phyloP scores from a whole-genome alignment of 2,888 invertebrate genomes.

The Cryptocephalus moraei region DNA sequence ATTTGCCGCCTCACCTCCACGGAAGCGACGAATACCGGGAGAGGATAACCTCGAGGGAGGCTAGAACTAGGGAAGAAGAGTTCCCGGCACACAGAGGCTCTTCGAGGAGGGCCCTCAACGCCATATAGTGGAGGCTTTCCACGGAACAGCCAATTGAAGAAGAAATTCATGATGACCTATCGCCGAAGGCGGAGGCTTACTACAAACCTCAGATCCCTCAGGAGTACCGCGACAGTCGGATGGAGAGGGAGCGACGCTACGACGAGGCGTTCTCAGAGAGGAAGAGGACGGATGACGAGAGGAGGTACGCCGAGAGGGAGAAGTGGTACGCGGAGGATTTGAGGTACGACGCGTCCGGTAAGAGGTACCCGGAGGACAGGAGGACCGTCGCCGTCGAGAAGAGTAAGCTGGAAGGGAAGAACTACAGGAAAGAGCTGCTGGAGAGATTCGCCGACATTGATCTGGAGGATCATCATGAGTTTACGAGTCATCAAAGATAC shows the following conservation, averaged over 20 bases:
- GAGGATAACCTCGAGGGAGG: conserved; percentile 27
- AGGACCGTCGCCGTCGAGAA: conserved; percentile 15
- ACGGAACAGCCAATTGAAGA: conserved; percentile 41
- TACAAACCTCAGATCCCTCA: conserved; percentile 36
- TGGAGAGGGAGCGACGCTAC: conserved; percentile 13
- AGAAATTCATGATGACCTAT: conserved; percentile 36
- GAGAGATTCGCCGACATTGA: conserved; percentile 37
- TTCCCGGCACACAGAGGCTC: conserved; percentile 44
- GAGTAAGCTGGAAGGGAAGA: conserved; percentile 32
- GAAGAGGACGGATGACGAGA: conserved; percentile 13
- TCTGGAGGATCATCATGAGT: conserved; percentile 35
- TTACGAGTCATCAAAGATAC: conserved; percentile 33
- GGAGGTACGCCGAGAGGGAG: conserved; percentile 12
- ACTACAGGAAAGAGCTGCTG: conserved; percentile 35
- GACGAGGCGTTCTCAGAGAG: conserved; percentile 11
- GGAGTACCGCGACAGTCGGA: conserved; percentile 31
- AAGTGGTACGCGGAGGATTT: conserved; percentile 9
- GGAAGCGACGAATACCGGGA: conserved; percentile 35
- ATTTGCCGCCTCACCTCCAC: conserved; percentile 26
- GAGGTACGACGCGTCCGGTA: conserved; percentile 10
- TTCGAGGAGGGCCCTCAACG: conserved; percentile 61
- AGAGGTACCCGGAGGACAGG: conserved; percentile 19
- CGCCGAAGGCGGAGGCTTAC: conserved; percentile 28
- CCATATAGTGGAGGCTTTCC: conserved; percentile 54
- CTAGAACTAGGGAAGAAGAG: conserved; percentile 33